Evolutionary conservation across 2,113 vertebrate species (phyloP).

Genomic region (Antechinus flavipes): DNA sequence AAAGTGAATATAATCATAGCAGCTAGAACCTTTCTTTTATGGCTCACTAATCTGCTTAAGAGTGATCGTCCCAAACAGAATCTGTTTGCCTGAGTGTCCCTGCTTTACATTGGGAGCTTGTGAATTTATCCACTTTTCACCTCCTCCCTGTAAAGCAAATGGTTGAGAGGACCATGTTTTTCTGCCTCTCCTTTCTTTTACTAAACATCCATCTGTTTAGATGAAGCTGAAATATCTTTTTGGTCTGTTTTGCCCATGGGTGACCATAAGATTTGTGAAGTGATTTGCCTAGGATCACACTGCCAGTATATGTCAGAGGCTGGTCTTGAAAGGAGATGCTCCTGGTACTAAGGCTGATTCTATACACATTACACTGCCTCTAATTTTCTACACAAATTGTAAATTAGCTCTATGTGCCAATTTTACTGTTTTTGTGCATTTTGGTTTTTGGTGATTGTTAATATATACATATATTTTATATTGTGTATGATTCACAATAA

Average conservation of each 20-base stretch:
- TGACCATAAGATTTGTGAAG: not conserved
- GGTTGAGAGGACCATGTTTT: not conserved
- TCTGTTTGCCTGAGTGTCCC: not conserved
- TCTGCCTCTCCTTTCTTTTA: not conserved
- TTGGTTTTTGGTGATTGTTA: not conserved
- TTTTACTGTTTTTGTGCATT: not conserved
- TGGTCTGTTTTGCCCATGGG: not conserved
- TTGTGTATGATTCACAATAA: not conserved
- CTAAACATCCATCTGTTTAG: not conserved
- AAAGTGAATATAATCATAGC: not conserved
- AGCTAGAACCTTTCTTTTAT: not conserved
- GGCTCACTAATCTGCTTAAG: not conserved
- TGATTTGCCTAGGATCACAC: not conserved
- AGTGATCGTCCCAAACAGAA: not conserved
- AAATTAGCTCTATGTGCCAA: not conserved
- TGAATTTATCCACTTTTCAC: not conserved
- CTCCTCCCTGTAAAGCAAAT: not conserved
- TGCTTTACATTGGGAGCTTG: not conserved
- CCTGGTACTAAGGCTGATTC: not conserved
- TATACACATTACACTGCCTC: not conserved
- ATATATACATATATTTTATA: not conserved
- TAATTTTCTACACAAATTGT: not conserved
- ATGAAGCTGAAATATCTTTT: not conserved
- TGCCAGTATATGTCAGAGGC: not conserved
- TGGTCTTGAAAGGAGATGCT: not conserved